Percentiles rank a stretch among this genome's conserved stretches.
Evolutionary conservation across 1,140 invertebrate genomes (phyloP).

Genomic region (Drosophila tropicalis): DNA sequence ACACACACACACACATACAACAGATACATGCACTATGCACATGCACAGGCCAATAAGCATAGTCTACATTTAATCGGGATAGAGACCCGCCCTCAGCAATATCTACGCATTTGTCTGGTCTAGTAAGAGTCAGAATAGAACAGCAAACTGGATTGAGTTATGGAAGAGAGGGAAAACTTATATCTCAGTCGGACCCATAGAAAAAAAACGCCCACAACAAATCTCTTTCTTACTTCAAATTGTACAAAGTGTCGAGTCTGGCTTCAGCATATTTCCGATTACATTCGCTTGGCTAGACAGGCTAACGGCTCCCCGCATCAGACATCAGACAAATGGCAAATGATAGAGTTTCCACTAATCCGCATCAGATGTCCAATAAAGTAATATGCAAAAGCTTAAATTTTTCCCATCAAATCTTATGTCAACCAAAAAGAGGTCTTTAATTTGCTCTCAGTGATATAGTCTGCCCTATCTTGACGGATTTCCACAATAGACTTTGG

Average conservation of each 20-base stretch:
- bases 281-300: conserved; percentile 1
- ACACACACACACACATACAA: too few species aligned
- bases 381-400: background rate
- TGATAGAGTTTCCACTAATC: background rate
- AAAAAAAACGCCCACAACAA: background rate
- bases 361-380: background rate
- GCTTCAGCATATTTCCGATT: conserved; percentile 10
- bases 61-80: conserved; percentile 14
- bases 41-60: conserved; percentile 24
- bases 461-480: too few species aligned
- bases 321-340: background rate
- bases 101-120: conserved; percentile 13
- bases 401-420: too few species aligned
- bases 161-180: background rate
- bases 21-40: background rate
- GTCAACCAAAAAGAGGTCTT: too few species aligned
- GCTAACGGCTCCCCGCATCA: background rate
- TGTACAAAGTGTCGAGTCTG: conserved; percentile 2
- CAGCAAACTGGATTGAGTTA: background rate
- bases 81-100: conserved; percentile 8
- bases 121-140: background rate
- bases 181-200: background rate
- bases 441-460: too few species aligned
- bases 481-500: too few species aligned
- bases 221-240: background rate